These are phyloP conservation scores for Rhizoglyphus robini DNA, from an alignment of 1,140 invertebrate genomes.

Conservation along the genomic window DNA sequence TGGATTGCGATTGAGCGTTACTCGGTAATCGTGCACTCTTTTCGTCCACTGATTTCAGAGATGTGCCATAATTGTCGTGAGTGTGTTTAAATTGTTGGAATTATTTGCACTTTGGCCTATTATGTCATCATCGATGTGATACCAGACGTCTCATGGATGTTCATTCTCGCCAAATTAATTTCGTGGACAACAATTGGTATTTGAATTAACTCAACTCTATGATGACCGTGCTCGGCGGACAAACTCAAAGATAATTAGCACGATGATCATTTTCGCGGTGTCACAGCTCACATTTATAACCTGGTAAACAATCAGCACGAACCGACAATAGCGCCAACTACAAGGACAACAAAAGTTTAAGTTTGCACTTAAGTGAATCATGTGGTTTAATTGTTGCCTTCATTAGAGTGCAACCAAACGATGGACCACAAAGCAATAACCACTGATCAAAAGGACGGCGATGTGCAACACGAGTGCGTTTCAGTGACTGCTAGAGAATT, in stretches of 20 bases:
- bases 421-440: background rate
- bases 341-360: background rate
- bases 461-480: background rate
- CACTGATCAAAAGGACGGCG: background rate
- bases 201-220: no score
- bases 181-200: no score
- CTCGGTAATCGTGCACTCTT: slow-evolving; percentile 92
- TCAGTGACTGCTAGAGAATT: slow-evolving; percentile 5
- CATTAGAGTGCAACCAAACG: background rate
- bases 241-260: slow-evolving; percentile 84
- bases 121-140: slow-evolving; percentile 60
- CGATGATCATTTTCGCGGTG: slow-evolving; percentile 85
- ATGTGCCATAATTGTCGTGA: slow-evolving; percentile 64
- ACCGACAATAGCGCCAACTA: background rate
- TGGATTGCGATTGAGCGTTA: slow-evolving; percentile 92
- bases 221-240: slow-evolving; percentile 50
- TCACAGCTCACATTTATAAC: slow-evolving; percentile 87
- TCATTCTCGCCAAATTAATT: no score
- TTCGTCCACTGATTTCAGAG: slow-evolving; percentile 70
- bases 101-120: slow-evolving; percentile 76
- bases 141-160: no score
- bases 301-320: slow-evolving; percentile 41
- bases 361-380: background rate
- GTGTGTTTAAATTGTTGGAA: slow-evolving; percentile 78
- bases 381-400: background rate